Evolutionary conservation across 2,113 vertebrate genomes (phyloP).

Genomic region (Corythoichthys haematopterus): DNA sequence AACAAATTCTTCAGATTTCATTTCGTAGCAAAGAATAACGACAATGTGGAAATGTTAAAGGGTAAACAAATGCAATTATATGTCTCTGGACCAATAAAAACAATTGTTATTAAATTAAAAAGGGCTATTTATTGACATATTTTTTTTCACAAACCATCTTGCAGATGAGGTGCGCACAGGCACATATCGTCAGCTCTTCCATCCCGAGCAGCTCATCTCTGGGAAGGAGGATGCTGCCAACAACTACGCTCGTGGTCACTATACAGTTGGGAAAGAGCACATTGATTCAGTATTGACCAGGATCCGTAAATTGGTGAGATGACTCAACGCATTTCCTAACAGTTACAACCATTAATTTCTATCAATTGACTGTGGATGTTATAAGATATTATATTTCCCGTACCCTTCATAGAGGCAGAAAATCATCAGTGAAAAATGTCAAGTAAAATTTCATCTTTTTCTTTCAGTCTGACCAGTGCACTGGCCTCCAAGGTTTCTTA

Average conservation of each 20-base stretch:
- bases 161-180: slow-evolving; percentile 63
- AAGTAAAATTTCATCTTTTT: not conserved
- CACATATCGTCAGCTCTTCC: slow-evolving; percentile 59
- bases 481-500: slow-evolving; percentile 62
- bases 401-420: not conserved
- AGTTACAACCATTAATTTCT: not conserved
- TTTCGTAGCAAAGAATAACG: not conserved
- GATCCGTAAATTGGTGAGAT: slow-evolving; percentile 63
- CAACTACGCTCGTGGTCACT: slow-evolving; percentile 66
- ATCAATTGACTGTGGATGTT: not conserved
- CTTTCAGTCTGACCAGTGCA: slow-evolving; percentile 60
- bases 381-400: not conserved
- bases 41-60: not conserved
- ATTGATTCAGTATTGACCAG: slow-evolving; percentile 59
- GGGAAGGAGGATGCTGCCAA: slow-evolving; percentile 67
- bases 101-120: too few relatives aligned
- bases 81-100: too few relatives aligned
- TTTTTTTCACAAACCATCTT: not conserved
- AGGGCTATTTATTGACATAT: too few relatives aligned
- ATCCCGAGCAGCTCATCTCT: slow-evolving; percentile 66
- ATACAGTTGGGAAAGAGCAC: slow-evolving; percentile 65
- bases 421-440: not conserved
- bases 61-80: not conserved
- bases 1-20: not conserved
- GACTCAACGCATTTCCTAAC: not conserved